Percentiles rank a stretch among this genome's conserved stretches.
Conservation (phyloP, 2,888 invertebrate genomes). For the Idaea dimidiata region DNA sequence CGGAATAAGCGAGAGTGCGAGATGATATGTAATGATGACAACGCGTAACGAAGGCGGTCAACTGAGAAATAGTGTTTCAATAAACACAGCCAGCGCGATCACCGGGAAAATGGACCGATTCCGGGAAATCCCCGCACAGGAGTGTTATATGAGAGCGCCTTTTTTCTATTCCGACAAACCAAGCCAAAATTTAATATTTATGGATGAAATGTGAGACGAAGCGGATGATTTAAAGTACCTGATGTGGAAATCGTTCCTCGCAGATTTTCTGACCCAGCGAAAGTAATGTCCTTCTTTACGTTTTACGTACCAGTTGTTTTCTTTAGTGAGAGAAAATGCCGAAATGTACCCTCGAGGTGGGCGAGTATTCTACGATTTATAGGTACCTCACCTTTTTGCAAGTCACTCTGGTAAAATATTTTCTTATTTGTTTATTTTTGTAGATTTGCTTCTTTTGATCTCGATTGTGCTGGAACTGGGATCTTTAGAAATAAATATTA, state of each 20-base stretch:
- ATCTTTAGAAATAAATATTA: conserved; percentile 58
- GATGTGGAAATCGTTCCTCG: conserved; percentile 77
- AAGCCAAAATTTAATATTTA: conserved; percentile 78
- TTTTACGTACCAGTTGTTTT: conserved; percentile 77
- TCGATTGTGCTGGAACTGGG: conserved; percentile 62
- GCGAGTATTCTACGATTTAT: conserved; percentile 69
- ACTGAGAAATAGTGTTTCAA: conserved; percentile 76
- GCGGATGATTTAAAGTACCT: conserved; percentile 79
- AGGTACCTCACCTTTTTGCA: conserved; percentile 55
- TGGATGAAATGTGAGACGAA: conserved; percentile 78
- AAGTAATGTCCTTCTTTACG: conserved; percentile 74
- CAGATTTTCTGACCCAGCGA: conserved; percentile 78
- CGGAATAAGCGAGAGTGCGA: conserved; percentile 16
- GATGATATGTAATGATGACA: conserved; percentile 53
- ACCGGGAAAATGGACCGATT: conserved; percentile 78
- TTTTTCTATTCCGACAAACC: conserved; percentile 67
- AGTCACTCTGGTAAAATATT: conserved; percentile 66
- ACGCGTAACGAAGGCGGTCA: conserved; percentile 52
- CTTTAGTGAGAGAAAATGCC: conserved; percentile 66
- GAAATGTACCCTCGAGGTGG: conserved; percentile 66
- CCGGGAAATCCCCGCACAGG: conserved; percentile 69
- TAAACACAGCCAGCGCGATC: conserved; percentile 72
- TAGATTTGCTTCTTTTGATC: conserved; percentile 73
- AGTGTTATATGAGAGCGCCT: conserved; percentile 72
- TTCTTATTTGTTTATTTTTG: conserved; percentile 75